Percentiles rank a stretch among this genome's conserved stretches.
These are phyloP conservation scores for Ruditapes philippinarum DNA, from an alignment of 1,140 invertebrate genomes.

Conservation along the genomic window DNA sequence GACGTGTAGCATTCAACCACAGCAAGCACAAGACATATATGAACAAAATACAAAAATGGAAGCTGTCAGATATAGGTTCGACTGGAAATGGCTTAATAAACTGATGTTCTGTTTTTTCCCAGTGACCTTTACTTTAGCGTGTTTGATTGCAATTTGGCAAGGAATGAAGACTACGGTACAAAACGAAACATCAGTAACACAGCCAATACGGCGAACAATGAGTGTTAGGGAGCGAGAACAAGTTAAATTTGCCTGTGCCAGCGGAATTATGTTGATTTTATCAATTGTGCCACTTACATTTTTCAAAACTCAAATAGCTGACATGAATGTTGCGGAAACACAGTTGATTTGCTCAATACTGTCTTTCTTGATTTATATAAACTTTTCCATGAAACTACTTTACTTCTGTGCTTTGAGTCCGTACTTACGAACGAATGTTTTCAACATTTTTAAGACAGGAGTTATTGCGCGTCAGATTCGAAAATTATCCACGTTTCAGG, in stretches of 20 bases:
- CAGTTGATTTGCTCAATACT: neutral
- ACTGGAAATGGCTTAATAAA: neutral
- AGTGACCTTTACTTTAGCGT: slow-evolving; percentile 11
- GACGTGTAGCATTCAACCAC: neutral
- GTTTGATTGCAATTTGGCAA: slow-evolving; percentile 36
- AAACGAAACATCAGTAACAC: neutral
- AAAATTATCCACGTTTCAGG: neutral
- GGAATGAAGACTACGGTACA: slow-evolving; percentile 2
- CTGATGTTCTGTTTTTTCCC: slow-evolving; percentile 44
- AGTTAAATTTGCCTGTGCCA: neutral
- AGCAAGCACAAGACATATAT: neutral
- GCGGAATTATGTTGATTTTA: neutral
- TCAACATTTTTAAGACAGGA: neutral
- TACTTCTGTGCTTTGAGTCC: neutral
- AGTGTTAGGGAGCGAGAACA: neutral
- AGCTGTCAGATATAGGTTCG: neutral
- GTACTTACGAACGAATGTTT: neutral
- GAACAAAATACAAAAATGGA: neutral
- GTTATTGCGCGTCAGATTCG: neutral
- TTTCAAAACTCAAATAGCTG: slow-evolving; percentile 5
- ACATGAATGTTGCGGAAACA: neutral
- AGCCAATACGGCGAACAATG: neutral
- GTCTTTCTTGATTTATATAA: neutral
- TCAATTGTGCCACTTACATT: slow-evolving; percentile 19
- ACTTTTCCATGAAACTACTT: slow-evolving; percentile 26